These are phyloP conservation scores for Syngnathus typhle DNA, from an alignment of 2,113 vertebrate species.

Conservation along the genomic window DNA sequence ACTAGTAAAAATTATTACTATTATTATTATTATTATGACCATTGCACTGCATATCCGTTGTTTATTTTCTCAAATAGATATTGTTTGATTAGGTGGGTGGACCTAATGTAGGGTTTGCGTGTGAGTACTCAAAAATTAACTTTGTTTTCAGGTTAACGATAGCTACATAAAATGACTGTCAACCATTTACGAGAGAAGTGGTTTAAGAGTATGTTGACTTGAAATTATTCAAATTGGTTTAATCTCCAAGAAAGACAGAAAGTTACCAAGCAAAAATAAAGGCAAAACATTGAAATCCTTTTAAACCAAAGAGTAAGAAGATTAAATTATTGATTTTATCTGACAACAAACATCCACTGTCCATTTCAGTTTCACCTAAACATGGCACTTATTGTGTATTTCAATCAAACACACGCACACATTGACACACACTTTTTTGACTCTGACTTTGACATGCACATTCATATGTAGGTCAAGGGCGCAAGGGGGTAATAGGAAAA, in stretches of 20 bases:
- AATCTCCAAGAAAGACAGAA: neutral
- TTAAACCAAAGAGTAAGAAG: neutral
- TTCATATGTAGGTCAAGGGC: slow-evolving; percentile 62
- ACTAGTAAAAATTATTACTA: too few species aligned
- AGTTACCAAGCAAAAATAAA: neutral
- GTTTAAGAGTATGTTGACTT: neutral
- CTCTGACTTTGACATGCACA: too few species aligned
- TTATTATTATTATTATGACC: too few species aligned
- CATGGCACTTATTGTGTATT: slow-evolving; percentile 37
- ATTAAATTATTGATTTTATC: neutral
- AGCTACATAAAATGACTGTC: too few species aligned
- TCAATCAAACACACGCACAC: slow-evolving; percentile 24
- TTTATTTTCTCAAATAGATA: too few species aligned
- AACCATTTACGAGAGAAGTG: too few species aligned
- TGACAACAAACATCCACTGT: neutral
- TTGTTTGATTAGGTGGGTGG: too few species aligned
- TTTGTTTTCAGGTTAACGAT: too few species aligned
- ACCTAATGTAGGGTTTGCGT: neutral
- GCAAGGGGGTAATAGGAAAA: slow-evolving; percentile 63
- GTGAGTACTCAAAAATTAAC: neutral
- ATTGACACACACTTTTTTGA: slow-evolving; percentile 24
- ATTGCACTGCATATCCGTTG: too few species aligned
- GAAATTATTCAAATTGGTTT: neutral
- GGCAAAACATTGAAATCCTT: slow-evolving; percentile 2
- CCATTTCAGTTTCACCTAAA: slow-evolving; percentile 24